Conservation (phyloP, 2,797 vertebrate species). For the Gambelia wislizenii region DNA sequence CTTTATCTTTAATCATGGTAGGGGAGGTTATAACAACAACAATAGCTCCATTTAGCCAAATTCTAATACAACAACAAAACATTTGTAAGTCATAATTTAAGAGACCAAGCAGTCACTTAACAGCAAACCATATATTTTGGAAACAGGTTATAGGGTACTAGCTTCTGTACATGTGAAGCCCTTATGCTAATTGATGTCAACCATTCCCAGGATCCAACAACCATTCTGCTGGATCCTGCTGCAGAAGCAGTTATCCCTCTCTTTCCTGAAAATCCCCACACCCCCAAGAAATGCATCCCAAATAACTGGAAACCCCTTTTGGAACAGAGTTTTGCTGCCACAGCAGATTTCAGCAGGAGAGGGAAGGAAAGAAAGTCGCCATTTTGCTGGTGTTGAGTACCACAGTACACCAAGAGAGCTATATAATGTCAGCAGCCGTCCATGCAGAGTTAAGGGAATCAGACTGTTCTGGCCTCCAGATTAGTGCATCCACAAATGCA, state of each 20-base stretch:
- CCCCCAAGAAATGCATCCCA: no score
- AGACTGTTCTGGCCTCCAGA: not conserved
- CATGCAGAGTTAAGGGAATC: not conserved
- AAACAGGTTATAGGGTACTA: not conserved
- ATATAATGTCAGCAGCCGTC: no score
- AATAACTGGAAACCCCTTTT: no score
- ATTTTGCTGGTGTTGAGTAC: not conserved
- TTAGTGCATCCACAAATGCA: not conserved
- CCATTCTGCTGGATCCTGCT: no score
- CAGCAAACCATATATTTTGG: not conserved
- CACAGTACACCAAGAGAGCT: not conserved
- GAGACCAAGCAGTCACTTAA: not conserved
- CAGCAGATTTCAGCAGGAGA: not conserved
- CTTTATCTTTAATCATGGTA: not conserved
- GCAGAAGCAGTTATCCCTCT: no score
- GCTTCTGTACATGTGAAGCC: not conserved
- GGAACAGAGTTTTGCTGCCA: no score
- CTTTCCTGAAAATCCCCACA: no score
- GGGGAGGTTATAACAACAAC: not conserved
- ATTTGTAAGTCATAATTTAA: not conserved
- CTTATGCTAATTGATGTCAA: not conserved
- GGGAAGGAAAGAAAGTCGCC: not conserved
- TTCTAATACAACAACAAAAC: not conserved
- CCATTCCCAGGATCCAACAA: no score
- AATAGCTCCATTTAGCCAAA: not conserved